Percentiles rank a stretch among this genome's conserved stretches.
These are phyloP conservation scores for Itoplectis maculator DNA, from an alignment of 2,888 invertebrate genomes.

Conservation along the genomic window DNA sequence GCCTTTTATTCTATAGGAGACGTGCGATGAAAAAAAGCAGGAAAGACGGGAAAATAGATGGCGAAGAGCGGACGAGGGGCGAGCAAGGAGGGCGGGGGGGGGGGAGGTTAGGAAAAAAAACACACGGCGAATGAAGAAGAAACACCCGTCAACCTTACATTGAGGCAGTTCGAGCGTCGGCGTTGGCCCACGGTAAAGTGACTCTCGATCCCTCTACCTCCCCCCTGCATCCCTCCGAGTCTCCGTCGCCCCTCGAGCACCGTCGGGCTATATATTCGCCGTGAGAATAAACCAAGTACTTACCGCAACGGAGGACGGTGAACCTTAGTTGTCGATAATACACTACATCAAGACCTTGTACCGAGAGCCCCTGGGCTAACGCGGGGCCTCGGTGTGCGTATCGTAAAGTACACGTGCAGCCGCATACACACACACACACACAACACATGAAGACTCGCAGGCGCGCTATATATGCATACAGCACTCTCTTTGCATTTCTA, in stretches of 20 bases:
- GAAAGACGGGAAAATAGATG: conserved; percentile 6
- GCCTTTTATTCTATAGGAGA: conserved; percentile 3
- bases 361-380: background rate
- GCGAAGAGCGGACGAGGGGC: no score
- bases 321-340: conserved; percentile 52
- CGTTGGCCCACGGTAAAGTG: conserved; percentile 1
- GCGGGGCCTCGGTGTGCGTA: background rate
- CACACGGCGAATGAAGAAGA: conserved; percentile 10
- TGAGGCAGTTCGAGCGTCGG: conserved; percentile 36
- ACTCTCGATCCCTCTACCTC: background rate
- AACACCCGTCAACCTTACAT: conserved; percentile 23
- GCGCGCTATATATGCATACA: background rate
- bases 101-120: background rate
- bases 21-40: conserved; percentile 3
- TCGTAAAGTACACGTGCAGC: no score
- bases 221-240: background rate
- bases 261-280: conserved; percentile 3
- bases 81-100: no score
- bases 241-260: background rate
- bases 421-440: background rate
- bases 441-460: no score
- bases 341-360: conserved; percentile 18
- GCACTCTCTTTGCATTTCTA: conserved; percentile 35
- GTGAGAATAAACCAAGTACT: conserved; percentile 43
- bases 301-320: conserved; percentile 32